These are phyloP conservation scores for Phengaris arion DNA, from an alignment of 2,888 invertebrate genomes.

Conservation along the genomic window DNA sequence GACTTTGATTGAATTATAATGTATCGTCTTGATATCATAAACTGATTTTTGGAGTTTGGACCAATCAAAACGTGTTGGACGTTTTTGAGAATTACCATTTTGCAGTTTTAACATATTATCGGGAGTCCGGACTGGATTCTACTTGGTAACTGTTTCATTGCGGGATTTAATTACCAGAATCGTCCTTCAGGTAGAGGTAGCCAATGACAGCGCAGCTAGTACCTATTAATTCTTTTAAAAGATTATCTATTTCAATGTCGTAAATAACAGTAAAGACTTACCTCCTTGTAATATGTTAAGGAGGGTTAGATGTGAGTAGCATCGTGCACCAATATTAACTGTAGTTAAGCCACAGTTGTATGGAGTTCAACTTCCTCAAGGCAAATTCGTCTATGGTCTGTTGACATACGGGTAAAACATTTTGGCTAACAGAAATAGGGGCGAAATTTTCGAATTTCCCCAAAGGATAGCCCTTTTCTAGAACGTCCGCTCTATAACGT, in stretches of 20 bases:
- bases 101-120: too few species aligned
- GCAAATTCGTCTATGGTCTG: not conserved
- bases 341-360: not conserved
- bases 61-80: too few species aligned
- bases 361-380: not conserved
- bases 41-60: too few species aligned
- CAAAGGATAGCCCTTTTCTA: not conserved
- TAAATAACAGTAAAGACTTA: conserved; percentile 10
- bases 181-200: too few species aligned
- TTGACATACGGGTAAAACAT: not conserved
- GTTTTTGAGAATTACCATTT: too few species aligned
- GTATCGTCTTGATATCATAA: too few species aligned
- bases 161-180: too few species aligned
- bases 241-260: not conserved
- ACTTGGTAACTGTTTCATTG: too few species aligned
- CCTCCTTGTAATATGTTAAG: conserved; percentile 27
- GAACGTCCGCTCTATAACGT: not conserved
- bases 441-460: not conserved
- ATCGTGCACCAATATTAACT: conserved; percentile 13
- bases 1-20: too few species aligned
- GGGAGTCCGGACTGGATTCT: too few species aligned
- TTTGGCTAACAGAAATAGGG: not conserved
- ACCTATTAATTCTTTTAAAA: too few species aligned
- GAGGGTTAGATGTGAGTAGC: conserved; percentile 24
- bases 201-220: too few species aligned